Conservation (phyloP, 2,888 invertebrate genomes). For the Acanthosepion esculentum region DNA sequence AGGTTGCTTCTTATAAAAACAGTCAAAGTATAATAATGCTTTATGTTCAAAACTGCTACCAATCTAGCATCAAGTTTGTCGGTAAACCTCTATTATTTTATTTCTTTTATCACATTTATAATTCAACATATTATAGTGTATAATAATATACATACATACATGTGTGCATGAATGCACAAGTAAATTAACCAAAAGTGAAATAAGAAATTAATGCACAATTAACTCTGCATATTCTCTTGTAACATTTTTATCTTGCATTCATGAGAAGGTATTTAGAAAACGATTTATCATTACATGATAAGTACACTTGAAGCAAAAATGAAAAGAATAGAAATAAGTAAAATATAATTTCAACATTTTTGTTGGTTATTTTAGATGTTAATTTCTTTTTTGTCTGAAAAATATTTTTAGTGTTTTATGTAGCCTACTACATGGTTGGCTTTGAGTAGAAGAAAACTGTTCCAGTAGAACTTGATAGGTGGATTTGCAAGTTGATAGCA, state of each 20-base stretch:
- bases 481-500: constrained; percentile 24
- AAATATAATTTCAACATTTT: neutral
- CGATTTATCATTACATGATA: neutral
- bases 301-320: neutral
- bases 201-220: neutral
- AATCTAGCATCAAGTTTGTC: neutral
- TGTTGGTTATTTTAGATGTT: neutral
- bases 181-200: neutral
- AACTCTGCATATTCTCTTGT: neutral
- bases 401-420: neutral
- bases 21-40: neutral
- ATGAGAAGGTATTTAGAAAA: neutral
- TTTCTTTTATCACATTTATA: neutral
- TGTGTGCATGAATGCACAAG: neutral
- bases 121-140: neutral
- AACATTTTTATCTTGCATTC: neutral
- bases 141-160: neutral
- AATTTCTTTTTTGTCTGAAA: neutral
- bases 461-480: constrained; percentile 8
- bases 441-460: neutral
- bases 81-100: neutral
- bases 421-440: neutral
- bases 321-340: neutral
- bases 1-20: neutral
- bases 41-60: too few relatives aligned